Evolutionary conservation across 1,140 invertebrate species (phyloP).

Genomic region (Calliopsis andreniformis): DNA sequence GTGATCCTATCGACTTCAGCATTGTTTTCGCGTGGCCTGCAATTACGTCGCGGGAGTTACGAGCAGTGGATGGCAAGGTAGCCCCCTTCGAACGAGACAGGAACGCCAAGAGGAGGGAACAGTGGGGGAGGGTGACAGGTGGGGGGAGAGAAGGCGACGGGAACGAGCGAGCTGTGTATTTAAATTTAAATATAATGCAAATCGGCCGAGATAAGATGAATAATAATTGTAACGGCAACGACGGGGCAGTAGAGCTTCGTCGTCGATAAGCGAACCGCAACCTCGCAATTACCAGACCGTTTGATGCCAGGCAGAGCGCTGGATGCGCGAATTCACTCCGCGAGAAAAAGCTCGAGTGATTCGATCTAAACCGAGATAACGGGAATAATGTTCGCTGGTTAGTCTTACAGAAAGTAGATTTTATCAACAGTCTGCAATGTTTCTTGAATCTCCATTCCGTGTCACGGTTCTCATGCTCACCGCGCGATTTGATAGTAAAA

Average conservation of each 20-base stretch:
- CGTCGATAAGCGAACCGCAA: slow-evolving; percentile 39
- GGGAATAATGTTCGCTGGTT: neutral
- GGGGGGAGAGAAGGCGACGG: slow-evolving; percentile 33
- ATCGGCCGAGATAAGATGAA: slow-evolving; percentile 76
- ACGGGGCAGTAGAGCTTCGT: slow-evolving; percentile 33
- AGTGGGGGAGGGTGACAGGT: slow-evolving; percentile 46
- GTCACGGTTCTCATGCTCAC: neutral
- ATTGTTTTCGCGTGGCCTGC: slow-evolving; percentile 70
- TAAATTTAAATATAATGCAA: slow-evolving; percentile 79
- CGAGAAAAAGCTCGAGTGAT: neutral
- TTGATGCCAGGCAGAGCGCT: neutral
- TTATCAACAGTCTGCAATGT: neutral
- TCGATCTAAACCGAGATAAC: neutral
- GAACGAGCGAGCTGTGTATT: slow-evolving; percentile 60
- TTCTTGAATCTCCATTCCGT: neutral
- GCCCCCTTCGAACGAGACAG: slow-evolving; percentile 41
- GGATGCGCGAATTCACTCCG: slow-evolving; percentile 5
- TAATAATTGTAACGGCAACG: slow-evolving; percentile 69
- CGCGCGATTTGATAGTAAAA: neutral
- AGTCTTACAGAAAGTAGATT: neutral
- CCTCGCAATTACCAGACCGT: slow-evolving; percentile 45
- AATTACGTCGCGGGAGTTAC: slow-evolving; percentile 65
- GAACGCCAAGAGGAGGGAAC: slow-evolving; percentile 55
- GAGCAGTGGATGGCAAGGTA: slow-evolving; percentile 56
- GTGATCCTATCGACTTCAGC: slow-evolving; percentile 68